These are phyloP conservation scores for Kryphioiulus occultus DNA, from an alignment of 2,888 invertebrate species.

Conservation along the genomic window DNA sequence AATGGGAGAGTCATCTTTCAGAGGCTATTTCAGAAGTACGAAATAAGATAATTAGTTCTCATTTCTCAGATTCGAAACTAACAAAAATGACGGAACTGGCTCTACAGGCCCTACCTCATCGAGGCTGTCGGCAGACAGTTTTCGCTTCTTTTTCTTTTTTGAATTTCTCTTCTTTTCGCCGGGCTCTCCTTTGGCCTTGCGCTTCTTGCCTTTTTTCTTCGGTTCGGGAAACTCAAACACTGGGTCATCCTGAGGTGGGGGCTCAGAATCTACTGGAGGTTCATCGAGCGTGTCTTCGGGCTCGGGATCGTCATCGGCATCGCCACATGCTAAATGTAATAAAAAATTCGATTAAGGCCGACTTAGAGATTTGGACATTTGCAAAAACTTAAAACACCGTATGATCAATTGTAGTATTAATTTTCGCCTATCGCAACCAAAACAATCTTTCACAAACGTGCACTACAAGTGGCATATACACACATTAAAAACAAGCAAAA, in stretches of 20 bases:
- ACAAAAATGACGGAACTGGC: neutral
- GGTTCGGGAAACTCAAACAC: constrained; percentile 53
- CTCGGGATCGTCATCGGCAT: constrained; percentile 55
- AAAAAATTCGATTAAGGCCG: neutral
- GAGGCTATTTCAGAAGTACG: constrained; percentile 69
- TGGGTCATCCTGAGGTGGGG: constrained; percentile 37
- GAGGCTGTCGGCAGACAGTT: constrained; percentile 55
- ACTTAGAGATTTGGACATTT: too few relatives aligned
- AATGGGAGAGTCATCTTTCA: constrained; percentile 57
- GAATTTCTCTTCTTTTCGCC: constrained; percentile 82
- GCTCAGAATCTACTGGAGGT: constrained; percentile 41
- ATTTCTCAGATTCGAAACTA: neutral
- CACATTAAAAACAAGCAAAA: neutral
- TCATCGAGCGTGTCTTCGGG: constrained; percentile 50
- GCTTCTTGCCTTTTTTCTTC: constrained; percentile 88
- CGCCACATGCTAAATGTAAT: constrained; percentile 52
- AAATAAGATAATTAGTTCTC: neutral
- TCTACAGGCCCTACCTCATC: constrained; percentile 60
- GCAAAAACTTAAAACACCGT: neutral
- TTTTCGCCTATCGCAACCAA: neutral
- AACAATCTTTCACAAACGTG: neutral
- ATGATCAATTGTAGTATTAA: neutral
- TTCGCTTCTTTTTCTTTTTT: constrained; percentile 59
- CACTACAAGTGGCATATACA: neutral
- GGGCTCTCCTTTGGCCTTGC: constrained; percentile 84